Percentiles rank a stretch among this genome's conserved stretches.
These are phyloP conservation scores for Lissocephala sabroskyi DNA, from an alignment of 2,888 invertebrate species.

Conservation along the genomic window DNA sequence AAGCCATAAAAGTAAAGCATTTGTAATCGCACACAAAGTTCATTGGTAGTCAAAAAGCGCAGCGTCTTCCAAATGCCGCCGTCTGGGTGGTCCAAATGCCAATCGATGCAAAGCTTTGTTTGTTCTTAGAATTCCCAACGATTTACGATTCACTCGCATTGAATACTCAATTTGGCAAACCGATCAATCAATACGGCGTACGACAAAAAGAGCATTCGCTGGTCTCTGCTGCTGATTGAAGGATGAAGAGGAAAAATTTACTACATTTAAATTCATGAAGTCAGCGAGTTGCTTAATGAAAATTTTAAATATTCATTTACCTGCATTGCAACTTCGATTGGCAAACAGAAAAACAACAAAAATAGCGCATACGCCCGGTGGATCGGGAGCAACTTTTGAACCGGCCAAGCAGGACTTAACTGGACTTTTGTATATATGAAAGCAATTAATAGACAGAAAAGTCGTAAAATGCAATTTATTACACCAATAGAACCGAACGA, in stretches of 20 bases:
- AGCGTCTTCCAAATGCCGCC: neutral
- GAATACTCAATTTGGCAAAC: too few species aligned
- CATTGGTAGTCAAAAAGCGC: constrained; percentile 38
- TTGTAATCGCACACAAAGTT: constrained; percentile 12
- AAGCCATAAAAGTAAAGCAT: constrained; percentile 39
- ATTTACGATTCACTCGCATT: too few species aligned
- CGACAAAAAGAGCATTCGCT: too few species aligned
- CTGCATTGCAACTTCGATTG: neutral
- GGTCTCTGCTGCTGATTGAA: too few species aligned
- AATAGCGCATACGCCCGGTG: constrained; percentile 20
- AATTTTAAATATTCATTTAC: constrained; percentile 27
- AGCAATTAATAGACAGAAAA: constrained; percentile 41
- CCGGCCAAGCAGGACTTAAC: too few species aligned
- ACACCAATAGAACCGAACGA: constrained; percentile 27
- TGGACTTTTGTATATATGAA: constrained; percentile 10
- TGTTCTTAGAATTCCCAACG: too few species aligned
- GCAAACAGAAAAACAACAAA: neutral
- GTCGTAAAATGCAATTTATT: constrained; percentile 57
- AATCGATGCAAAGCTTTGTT: too few species aligned
- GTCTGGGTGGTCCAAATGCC: constrained; percentile 34
- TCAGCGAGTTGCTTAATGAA: neutral
- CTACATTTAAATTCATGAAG: too few species aligned
- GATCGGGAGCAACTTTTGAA: neutral
- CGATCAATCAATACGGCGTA: too few species aligned
- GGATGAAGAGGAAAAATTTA: too few species aligned